phyloP scores from a whole-genome alignment of 1,140 invertebrate genomes.

The Drosophila chauvacae region DNA sequence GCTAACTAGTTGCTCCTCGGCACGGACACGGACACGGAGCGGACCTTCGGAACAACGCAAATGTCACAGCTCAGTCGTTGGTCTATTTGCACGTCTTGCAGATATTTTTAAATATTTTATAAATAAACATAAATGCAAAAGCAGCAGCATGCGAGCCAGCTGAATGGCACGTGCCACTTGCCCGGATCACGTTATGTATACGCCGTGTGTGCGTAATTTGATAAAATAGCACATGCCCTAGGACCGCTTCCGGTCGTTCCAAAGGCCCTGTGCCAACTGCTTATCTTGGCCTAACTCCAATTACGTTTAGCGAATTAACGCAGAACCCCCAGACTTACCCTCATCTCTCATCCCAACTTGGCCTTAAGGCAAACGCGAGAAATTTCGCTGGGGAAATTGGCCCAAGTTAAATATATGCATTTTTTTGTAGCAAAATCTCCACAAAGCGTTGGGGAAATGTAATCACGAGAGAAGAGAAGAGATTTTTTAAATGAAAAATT shows the following conservation, averaged over 20 bases:
- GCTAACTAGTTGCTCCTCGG: slow-evolving; percentile 9
- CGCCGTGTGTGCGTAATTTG: slow-evolving; percentile 53
- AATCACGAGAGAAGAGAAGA: slow-evolving; percentile 38
- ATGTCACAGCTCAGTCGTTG: slow-evolving; percentile 52
- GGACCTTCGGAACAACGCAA: slow-evolving; percentile 22
- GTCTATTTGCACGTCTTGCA: slow-evolving; percentile 73
- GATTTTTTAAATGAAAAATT: slow-evolving; percentile 52
- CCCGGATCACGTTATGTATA: slow-evolving; percentile 57
- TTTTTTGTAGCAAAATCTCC: slow-evolving; percentile 35
- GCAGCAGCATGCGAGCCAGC: background rate
- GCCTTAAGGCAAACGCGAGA: slow-evolving; percentile 16
- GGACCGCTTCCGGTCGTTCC: slow-evolving; percentile 10
- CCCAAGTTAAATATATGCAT: slow-evolving; percentile 51
- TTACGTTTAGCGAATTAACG: slow-evolving; percentile 60
- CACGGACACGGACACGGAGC: background rate
- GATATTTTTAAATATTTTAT: slow-evolving; percentile 79
- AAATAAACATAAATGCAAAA: slow-evolving; percentile 73
- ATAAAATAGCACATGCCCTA: slow-evolving; percentile 40
- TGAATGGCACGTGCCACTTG: slow-evolving; percentile 48
- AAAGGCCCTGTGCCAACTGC: slow-evolving; percentile 17
- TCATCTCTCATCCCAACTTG: slow-evolving; percentile 3
- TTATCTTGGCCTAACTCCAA: slow-evolving; percentile 53
- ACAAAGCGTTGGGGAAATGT: slow-evolving; percentile 48
- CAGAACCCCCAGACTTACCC: background rate
- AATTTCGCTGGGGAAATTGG: slow-evolving; percentile 37